phyloP scores from a whole-genome alignment of 37 sponge, comb jelly and placozoan genomes.

The Dysidea cf. avara region DNA sequence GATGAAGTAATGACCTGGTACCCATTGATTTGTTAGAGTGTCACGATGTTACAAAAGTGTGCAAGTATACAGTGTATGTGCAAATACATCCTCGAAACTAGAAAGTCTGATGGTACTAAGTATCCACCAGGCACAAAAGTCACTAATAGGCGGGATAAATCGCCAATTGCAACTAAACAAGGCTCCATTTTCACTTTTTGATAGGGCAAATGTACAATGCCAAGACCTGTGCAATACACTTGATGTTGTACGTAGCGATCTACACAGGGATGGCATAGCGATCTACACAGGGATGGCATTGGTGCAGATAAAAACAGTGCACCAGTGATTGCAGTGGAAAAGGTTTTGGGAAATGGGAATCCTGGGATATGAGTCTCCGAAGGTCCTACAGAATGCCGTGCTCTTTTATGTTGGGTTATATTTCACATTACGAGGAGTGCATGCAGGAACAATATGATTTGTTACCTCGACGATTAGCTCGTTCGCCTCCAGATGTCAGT shows the following conservation, averaged over 20 bases:
- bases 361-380: conserved; percentile 10
- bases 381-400: conserved; percentile 15
- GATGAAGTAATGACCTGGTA: not conserved
- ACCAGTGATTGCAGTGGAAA: not conserved
- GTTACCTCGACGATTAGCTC: not conserved
- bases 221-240: not conserved
- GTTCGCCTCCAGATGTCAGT: not conserved
- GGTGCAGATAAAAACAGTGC: conserved; percentile 15
- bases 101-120: conserved; percentile 8
- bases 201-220: not conserved
- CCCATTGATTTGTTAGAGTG: not conserved
- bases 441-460: conserved; percentile 27
- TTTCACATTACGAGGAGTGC: conserved; percentile 10
- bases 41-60: conserved; percentile 1
- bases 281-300: conserved; percentile 9
- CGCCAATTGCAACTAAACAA: conserved; percentile 10
- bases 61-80: conserved; percentile 1
- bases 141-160: conserved; percentile 2
- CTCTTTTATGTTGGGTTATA: conserved; percentile 27
- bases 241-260: conserved; percentile 5
- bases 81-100: conserved; percentile 4
- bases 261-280: too few relatives aligned
- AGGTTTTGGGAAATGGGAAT: conserved; percentile 11
- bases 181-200: conserved; percentile 15
- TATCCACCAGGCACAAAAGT: conserved; percentile 10